Evolutionary conservation across 2,888 invertebrate species (phyloP).

Genomic region (Protodeltote pygarga): DNA sequence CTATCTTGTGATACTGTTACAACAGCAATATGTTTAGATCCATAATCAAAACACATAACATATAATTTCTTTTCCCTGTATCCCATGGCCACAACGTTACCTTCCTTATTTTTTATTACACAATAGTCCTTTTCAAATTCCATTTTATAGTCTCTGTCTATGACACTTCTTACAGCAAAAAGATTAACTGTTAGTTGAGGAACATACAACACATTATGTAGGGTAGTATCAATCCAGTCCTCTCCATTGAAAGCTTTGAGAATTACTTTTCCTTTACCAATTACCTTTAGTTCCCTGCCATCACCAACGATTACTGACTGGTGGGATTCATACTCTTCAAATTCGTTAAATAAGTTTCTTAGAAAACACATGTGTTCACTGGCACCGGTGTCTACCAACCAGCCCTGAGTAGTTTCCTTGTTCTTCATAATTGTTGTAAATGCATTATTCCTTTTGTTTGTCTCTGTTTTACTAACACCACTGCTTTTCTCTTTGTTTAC

Average conservation of each 20-base stretch:
- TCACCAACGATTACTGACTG: slow-evolving; percentile 1
- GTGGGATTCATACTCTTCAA: background rate
- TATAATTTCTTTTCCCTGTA: background rate
- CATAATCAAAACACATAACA: background rate
- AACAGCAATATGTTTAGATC: background rate
- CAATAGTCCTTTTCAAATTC: slow-evolving; percentile 1
- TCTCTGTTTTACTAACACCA: background rate
- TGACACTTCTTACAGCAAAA: background rate
- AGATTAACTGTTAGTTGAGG: background rate
- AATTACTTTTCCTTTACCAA: background rate
- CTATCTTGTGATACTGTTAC: background rate
- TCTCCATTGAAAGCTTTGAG: background rate
- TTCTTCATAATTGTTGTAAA: background rate
- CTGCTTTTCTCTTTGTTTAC: slow-evolving; percentile 1
- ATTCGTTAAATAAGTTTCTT: background rate
- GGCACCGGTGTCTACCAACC: background rate
- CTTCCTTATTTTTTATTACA: background rate
- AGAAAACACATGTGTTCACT: background rate
- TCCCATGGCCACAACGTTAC: background rate
- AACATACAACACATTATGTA: background rate
- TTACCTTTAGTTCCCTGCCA: background rate
- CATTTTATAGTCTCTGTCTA: background rate
- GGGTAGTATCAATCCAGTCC: background rate
- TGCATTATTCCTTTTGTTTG: background rate
- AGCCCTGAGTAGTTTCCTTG: background rate